These are phyloP conservation scores for Amphiprion percula DNA, from an alignment of 2,113 vertebrate species.

Conservation along the genomic window DNA sequence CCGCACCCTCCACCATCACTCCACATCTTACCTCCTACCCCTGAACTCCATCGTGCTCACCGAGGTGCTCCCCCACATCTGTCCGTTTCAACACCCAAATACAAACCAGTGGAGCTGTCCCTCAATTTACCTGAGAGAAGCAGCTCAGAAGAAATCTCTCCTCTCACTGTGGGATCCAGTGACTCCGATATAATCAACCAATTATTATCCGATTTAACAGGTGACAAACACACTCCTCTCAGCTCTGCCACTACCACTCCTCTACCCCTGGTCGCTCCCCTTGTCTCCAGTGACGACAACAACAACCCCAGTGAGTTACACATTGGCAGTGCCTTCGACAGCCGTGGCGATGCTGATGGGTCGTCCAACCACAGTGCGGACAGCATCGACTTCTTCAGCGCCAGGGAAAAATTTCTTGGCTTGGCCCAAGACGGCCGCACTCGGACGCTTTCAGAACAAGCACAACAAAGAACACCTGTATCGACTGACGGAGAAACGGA, in stretches of 20 bases:
- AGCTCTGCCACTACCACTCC: constrained; percentile 1
- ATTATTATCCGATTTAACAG: constrained; percentile 45
- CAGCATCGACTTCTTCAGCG: constrained; percentile 95
- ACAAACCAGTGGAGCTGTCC: constrained; percentile 44
- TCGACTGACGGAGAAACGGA: constrained; percentile 62
- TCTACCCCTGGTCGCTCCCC: not conserved
- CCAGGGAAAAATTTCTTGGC: constrained; percentile 94
- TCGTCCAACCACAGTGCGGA: constrained; percentile 87
- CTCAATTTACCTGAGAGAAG: constrained; percentile 46
- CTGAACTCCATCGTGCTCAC: constrained; percentile 51
- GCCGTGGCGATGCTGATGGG: constrained; percentile 52
- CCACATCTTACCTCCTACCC: constrained; percentile 64
- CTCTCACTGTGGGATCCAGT: constrained; percentile 48
- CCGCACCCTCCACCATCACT: constrained; percentile 67
- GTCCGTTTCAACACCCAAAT: constrained; percentile 41
- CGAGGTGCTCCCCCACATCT: constrained; percentile 23
- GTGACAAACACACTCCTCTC: constrained; percentile 46
- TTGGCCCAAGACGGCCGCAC: constrained; percentile 89
- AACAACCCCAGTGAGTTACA: constrained; percentile 64
- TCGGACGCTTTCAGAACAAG: constrained; percentile 81
- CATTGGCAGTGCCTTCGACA: not conserved
- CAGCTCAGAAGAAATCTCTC: constrained; percentile 61
- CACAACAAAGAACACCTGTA: constrained; percentile 80
- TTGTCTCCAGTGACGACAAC: constrained; percentile 61
- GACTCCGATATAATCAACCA: constrained; percentile 44